Base-by-base conservation (phyloP, 2,797 vertebrate genomes). In the Merluccius polli region DNA sequence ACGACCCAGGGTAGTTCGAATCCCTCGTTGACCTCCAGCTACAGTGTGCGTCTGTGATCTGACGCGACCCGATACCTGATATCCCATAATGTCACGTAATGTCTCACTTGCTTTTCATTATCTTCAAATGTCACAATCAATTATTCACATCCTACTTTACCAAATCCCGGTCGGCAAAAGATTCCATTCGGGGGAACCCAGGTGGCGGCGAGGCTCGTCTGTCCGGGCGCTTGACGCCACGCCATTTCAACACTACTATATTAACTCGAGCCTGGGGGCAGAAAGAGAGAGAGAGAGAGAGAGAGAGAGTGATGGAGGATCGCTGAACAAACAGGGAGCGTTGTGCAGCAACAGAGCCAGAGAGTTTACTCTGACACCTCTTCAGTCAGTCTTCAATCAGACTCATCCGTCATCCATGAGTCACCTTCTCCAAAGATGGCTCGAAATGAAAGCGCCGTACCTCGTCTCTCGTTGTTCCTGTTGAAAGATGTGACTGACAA, bases 31-130 rank as follows among this genome's bases (percentile, higher is more conserved):
- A 59, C 52, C 52, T 59, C 52, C 21, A 2, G 21, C 52, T 21
- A n/a, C 52, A 9, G 36, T 13, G 52, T 10, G 52, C 52, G 21
- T 24, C 52, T 59, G 52, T 24, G 52, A 59, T 59, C 44, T 48
- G 44, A 48, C 6, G 44, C 18, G 44, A 24, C 52, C 52, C 8
- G 52, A 24, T n/a, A 59, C 52, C 52, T 10, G 52, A 59, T 59
- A 59, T 59, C 52, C 52, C 52, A 59, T 59, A 59, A 59, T n/a
- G 52, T 13, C 52, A 59, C 52, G 52, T 59, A 59, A 59, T 59
- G 52, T 59, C 52, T 59, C 52, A 24, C 52, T 59, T 59, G 52
- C 21, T 59, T 59, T 59, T 59, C 52, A 59, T 59, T 59, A 59
- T 59, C 44, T 48, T 48, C 44, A 48, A 48, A 48, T 48, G 44